These are phyloP conservation scores for Glaucidium brasilianum DNA, from an alignment of 2,113 vertebrate genomes.

Conservation along the genomic window DNA sequence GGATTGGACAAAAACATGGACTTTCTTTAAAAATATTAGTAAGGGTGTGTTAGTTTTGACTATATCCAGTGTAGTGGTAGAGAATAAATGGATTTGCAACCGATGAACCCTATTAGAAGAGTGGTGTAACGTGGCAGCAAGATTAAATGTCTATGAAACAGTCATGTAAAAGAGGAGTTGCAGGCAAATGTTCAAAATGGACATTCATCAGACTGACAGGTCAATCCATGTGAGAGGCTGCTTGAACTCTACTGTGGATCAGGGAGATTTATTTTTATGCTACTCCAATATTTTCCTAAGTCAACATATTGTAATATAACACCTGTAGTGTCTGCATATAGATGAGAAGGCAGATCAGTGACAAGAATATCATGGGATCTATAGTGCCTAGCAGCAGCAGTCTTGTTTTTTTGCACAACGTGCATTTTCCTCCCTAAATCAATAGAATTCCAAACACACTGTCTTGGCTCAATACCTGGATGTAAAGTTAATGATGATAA, in stretches of 20 bases:
- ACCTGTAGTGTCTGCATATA: not conserved
- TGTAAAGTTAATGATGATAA: not conserved
- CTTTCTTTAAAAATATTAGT: not conserved
- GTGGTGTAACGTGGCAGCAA: not conserved
- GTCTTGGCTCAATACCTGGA: not conserved
- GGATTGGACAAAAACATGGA: not conserved
- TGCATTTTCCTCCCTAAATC: not conserved
- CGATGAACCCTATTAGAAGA: not conserved
- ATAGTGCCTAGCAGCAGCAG: not conserved
- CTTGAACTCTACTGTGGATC: not conserved
- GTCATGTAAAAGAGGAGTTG: not conserved
- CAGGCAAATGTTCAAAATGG: not conserved
- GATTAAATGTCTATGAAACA: not conserved
- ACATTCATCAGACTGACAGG: not conserved
- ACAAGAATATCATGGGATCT: accelerated
- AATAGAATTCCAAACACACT: not conserved
- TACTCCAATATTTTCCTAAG: not conserved
- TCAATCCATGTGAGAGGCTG: not conserved
- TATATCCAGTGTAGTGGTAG: not conserved
- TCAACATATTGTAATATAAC: not conserved
- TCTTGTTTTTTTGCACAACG: not conserved
- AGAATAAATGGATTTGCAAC: not conserved
- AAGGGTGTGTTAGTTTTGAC: not conserved
- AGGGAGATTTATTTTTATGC: not conserved
- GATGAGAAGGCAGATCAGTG: not conserved